Base-by-base conservation (phyloP, 2,797 vertebrate species). In the Smutsia gigantea region DNA sequence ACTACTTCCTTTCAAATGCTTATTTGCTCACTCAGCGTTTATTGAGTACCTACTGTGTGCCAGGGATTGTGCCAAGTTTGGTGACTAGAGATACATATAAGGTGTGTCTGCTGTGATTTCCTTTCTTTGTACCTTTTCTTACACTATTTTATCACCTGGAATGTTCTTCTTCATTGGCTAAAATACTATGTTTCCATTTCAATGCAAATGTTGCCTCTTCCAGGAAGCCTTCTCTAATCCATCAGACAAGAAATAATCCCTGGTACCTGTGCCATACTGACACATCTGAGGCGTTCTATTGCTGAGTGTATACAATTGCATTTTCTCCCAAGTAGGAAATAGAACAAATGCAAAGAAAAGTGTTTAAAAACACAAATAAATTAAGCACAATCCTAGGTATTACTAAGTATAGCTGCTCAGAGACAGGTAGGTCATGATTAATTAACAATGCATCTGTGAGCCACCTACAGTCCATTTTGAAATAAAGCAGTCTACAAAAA, bases 331-430 rank as follows among this genome's bases (percentile, higher is more conserved):
- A 63, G 37, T 15, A 90, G 86, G 49, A 85, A 91, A 57, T 78
- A 89, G 46, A 88, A 85, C 59, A 75, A 61, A 75, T 49, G 69
- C 61, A 82, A 75, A 72, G 49, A 57, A 64, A 89, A 90, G 66
- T 59, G 37, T 94, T 85, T 87, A 82, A 64, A 90, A 75, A 87
- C 81, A 94, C 7, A 90, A 82, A 55, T 82, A 66, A 82, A 82
- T 88, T 69, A 63, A 95, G 39, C 63, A 63, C 18, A 27, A 86
- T 89, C 61, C 72, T 85, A 57, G 25, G 51, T 94, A 25, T 82
- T 86, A n/a, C 91, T 96, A 95, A 95, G 91, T 86, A 94, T 89
- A 96, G 78, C 85, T 10, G 64, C 6, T 31, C 34, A 55, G 88
- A 92, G 81, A 86, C 39, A 78, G 79, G 37, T n/a, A 82, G 63